Conservation (phyloP, 2,888 invertebrate genomes). For the Scaeva pyrastri region DNA sequence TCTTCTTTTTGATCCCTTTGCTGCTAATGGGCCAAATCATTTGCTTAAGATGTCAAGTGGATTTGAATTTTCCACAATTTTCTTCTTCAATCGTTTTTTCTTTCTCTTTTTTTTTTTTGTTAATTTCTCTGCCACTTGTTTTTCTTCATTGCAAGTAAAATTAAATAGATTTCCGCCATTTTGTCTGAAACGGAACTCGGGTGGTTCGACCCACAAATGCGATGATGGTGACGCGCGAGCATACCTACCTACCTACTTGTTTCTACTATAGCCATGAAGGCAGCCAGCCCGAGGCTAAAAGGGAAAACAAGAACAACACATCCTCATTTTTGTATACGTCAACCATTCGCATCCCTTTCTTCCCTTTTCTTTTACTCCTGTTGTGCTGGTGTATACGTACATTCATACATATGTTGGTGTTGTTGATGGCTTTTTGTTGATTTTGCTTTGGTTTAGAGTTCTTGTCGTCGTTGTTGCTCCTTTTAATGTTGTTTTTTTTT, state of each 20-base stretch:
- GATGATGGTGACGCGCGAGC: constrained; percentile 62
- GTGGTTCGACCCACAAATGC: constrained; percentile 66
- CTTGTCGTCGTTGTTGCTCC: constrained; percentile 45
- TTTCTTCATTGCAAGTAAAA: constrained; percentile 24
- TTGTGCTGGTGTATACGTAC: constrained; percentile 33
- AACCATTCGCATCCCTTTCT: constrained; percentile 76
- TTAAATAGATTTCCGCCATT: constrained; percentile 73
- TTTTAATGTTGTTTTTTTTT: constrained; percentile 59
- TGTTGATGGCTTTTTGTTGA: constrained; percentile 44
- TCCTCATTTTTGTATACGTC: constrained; percentile 65
- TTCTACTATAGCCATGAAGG: too few relatives aligned
- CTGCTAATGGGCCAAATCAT: constrained; percentile 76
- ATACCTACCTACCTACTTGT: constrained; percentile 13
- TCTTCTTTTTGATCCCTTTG: constrained; percentile 54
- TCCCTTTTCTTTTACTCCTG: constrained; percentile 54
- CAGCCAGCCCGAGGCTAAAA: constrained; percentile 11
- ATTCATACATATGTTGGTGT: constrained; percentile 33
- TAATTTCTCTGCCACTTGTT: constrained; percentile 57
- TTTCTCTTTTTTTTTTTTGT: background rate
- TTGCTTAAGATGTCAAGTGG: constrained; percentile 75
- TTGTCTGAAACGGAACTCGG: constrained; percentile 52
- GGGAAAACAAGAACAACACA: constrained; percentile 58
- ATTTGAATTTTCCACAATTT: constrained; percentile 56
- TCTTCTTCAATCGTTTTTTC: background rate
- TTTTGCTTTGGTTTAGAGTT: constrained; percentile 58